phyloP scores from a whole-genome alignment of 2,113 vertebrate genomes.

The Chascanopsetta lugubris region DNA sequence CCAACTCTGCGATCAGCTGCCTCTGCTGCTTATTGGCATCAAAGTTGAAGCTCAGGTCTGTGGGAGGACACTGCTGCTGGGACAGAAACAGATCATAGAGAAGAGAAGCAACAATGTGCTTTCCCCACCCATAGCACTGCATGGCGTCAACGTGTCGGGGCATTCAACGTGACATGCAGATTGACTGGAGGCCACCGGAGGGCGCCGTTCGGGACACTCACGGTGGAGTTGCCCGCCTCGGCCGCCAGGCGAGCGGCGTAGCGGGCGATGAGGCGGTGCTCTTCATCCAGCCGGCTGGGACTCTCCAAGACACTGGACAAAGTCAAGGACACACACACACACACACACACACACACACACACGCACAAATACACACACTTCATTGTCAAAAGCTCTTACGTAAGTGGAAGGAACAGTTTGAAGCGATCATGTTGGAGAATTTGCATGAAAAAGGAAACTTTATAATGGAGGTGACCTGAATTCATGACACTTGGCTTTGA shows the following conservation, averaged over 20 bases:
- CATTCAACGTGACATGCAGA: constrained; percentile 24
- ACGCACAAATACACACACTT: constrained; percentile 12
- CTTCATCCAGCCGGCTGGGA: constrained; percentile 92
- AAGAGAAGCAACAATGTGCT: constrained; percentile 9
- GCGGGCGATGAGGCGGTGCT: constrained; percentile 92
- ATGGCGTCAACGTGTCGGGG: constrained; percentile 22
- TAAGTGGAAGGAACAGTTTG: constrained; percentile 24
- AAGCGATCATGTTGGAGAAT: constrained; percentile 20
- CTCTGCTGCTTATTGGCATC: constrained; percentile 96
- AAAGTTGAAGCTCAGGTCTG: constrained; percentile 90
- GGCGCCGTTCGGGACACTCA: constrained; percentile 72
- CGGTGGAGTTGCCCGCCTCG: constrained; percentile 88
- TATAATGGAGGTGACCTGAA: constrained; percentile 35
- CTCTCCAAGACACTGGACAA: constrained; percentile 89
- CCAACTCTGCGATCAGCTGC: constrained; percentile 96
- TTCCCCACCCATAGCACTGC: not conserved
- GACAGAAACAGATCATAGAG: constrained; percentile 47
- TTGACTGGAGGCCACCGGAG: constrained; percentile 24
- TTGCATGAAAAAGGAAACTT: constrained; percentile 15
- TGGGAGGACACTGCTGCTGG: constrained; percentile 88
- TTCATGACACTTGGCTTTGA: constrained; percentile 14
- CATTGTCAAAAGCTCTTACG: constrained; percentile 22
- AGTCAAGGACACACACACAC: constrained; percentile 47
- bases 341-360: constrained; percentile 33
- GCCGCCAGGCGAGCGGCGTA: constrained; percentile 94